These are phyloP conservation scores for Tenualosa ilisha DNA, from an alignment of 2,797 vertebrate species.

Conservation along the genomic window DNA sequence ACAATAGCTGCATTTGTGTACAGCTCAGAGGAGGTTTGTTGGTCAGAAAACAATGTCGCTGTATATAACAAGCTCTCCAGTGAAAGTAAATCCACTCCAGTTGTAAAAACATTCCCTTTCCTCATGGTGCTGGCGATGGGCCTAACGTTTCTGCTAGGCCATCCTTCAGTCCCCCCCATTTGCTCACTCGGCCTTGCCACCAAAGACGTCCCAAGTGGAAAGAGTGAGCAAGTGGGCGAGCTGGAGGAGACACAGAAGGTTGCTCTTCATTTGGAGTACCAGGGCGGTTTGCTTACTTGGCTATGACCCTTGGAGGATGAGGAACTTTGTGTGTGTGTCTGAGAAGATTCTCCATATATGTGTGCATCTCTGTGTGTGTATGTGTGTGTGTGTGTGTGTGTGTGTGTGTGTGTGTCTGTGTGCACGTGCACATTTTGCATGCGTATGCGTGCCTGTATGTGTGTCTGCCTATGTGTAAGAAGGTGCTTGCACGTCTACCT, in stretches of 20 bases:
- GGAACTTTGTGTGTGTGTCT: neutral
- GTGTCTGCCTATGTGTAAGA: neutral
- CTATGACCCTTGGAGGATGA: slow-evolving; percentile 1
- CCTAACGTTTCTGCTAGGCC: slow-evolving; percentile 38
- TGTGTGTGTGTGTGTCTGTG: neutral
- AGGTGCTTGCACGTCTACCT: neutral
- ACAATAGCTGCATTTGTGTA: slow-evolving; percentile 21
- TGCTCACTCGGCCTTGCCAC: neutral
- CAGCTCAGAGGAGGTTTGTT: slow-evolving; percentile 34
- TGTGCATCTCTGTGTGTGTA: neutral
- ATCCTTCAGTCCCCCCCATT: slow-evolving; percentile 6
- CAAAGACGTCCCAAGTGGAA: neutral
- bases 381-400: neutral
- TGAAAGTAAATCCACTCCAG: slow-evolving; percentile 50
- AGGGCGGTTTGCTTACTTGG: slow-evolving; percentile 26
- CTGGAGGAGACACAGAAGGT: neutral
- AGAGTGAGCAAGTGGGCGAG: slow-evolving; percentile 12
- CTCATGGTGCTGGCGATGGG: slow-evolving; percentile 47
- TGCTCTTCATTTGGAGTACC: slow-evolving; percentile 30
- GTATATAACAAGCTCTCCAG: slow-evolving; percentile 47
- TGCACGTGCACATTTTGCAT: neutral
- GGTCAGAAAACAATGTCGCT: slow-evolving; percentile 48
- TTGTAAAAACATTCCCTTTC: slow-evolving; percentile 54
- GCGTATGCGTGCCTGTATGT: neutral
- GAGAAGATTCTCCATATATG: neutral